Evolutionary conservation across 2,888 invertebrate genomes (phyloP), one percentile per base, ranked within the genome.

Genomic region (Netelia fuscicornis): DNA sequence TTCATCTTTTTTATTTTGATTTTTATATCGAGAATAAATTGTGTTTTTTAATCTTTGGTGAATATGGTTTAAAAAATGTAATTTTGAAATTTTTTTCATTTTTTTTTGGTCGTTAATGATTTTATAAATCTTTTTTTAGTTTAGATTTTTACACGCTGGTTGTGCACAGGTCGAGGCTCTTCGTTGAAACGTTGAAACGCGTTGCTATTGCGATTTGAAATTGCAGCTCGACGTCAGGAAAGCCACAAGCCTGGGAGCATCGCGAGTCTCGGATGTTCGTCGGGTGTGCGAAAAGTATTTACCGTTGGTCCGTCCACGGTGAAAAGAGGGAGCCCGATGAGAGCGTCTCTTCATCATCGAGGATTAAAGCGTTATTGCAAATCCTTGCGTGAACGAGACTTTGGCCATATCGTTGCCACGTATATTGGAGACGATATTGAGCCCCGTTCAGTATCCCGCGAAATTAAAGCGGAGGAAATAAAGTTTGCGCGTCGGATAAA

Each of bases 361-460:
- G 92, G 92, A 92, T 92, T 92, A 92, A 92, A 92, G 90, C 91
- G 91, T 92, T 92, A 92, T 92, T 92, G 91, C 91, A 89, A 90
- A 91, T 89, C 89, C 90, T 89, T 87, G 86, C 87, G 84, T 83
- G 86, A 86, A 30, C 83, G 76, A 48, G 86, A 80, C 86, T 85
- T 52, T 78, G 79, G 10, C 67, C 78, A 60, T 76, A 75, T 30
- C 82, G 81, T 70, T 85, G 84, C 82, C 85, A 89, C 74, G 9
- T 58, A 70, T 37, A 37, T 30, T 37, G 68, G 56, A 77, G 30
- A 54, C 25, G 62, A 79, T 71, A 71, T 71, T 79, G 71, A 78
- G 86, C 74, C 91, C 89, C 90, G 90, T 91, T 89, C 90, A 91
- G 88, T 88, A 87, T 87, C 86, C 70, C 62, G 89, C 88, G 89